Evolutionary conservation across 2,113 vertebrate genomes (phyloP), one percentile per base, ranked within the genome.

Genomic region (Dasyurus viverrinus): DNA sequence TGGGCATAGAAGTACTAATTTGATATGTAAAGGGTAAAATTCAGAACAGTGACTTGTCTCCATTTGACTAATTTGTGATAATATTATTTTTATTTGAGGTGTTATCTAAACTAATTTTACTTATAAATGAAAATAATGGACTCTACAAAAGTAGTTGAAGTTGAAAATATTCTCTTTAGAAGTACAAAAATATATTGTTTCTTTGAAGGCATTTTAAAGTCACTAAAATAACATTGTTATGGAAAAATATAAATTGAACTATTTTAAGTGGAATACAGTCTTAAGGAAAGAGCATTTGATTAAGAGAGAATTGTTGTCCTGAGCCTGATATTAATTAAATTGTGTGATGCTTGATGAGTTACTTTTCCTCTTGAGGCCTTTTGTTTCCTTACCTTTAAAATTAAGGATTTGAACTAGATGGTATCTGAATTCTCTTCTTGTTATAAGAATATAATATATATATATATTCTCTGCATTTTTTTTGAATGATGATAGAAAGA

Each of bases 311-410:
- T 94, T 94, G 92, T 95, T 94, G 54, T 90, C 30, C 94, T 97
- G 53, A 30, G 27, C 95, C 5, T 96, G 12, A 46, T 90, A 52
- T 30, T 94, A 92, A 93, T 27, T 93, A 95, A n/a, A 23, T 23
- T 95, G 10, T 92, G 2, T 94, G 84, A 92, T 76, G n/a, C 90
- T 95, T 24, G 14, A 23, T 42, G 89, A 68, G 53, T 95, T 68
- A 53, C 3, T 76, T 93, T 23, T 53, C 90, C 10, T 95, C 89
- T 30, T 90, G 94, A 92, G 89, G 92, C 23, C 23, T 53, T 92
- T 93, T 19, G 4, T 95, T 95, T 94, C 60, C 55, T 97, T 50
- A 91, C 16, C 55, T 95, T n/a, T 53, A 93, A 95, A 92, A 50
- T 23, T 52, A 23, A 91, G 19, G 25, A 26, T 25, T 90, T 93